Base-by-base conservation (phyloP, 1,140 invertebrate species). In the fruit fly (Drosophila melanogaster) region DNA sequence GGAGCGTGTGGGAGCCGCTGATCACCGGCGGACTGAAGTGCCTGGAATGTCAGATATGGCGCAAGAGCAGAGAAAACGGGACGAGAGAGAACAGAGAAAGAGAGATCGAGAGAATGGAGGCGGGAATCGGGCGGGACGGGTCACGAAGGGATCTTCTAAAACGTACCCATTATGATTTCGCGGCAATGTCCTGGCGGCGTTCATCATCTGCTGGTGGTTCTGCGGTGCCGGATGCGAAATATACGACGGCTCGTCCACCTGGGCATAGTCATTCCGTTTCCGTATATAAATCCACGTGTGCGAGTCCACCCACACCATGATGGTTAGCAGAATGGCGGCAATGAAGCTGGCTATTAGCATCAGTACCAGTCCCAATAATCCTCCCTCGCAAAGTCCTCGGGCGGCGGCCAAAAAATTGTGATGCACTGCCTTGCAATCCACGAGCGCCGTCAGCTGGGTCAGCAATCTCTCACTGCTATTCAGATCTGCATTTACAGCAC, bases 281-380 rank as follows among this genome's bases (percentile, higher is more conserved):
- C 97, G 95, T 79, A 98, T 98, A 90, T 98, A 98, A 87, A 98
- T 98, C 98, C 98, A 99, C 1, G 97, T 98, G 86, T 98, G 97
- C 17, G 97, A 98, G 86, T 98, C 97, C 24, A 98, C 95, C 95
- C 97, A 97, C 26, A 98, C 97, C 56, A 98, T 95, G 14, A 98
- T 94, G 0, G 97, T 98, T 91, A 98, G 96, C 67, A 98, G 94
- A 47, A 98, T 94, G 30, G 97, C 97, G 54, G 97, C 96, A 22
- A 95, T 94, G 24, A 96, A 94, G 56, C 97, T 96, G 3, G 97
- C 97, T 41, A 97, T 91, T 37, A 99, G 93, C 94, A 98, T 97
- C 44, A 98, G 95, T 3, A 95, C 94, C 78, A 98, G 90, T 55
- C 97, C 97, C 87, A 95, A 95, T 91, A 98, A 86, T 50, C 96